Conservation (phyloP, 2,888 invertebrate genomes). For the Leptinotarsa tumamoca region DNA sequence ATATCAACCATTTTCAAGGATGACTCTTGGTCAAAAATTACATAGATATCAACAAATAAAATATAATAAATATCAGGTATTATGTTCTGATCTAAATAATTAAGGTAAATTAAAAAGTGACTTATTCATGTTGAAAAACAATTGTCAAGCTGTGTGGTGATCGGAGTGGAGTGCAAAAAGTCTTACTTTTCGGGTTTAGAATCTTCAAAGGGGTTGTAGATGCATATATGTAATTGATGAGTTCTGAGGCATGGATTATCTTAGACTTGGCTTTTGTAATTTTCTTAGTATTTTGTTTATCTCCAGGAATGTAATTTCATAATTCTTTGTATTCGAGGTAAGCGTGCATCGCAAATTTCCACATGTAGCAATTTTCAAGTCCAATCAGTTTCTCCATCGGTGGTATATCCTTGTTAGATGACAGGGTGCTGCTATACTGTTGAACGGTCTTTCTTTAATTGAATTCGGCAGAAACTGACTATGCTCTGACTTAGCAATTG, state of each 20-base stretch:
- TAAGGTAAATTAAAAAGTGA: too few species aligned
- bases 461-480: too few species aligned
- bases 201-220: constrained; percentile 2
- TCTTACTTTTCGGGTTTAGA: constrained; percentile 26
- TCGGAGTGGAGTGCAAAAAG: constrained; percentile 3
- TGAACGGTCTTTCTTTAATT: too few species aligned
- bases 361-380: background rate
- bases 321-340: background rate
- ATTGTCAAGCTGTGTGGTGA: constrained; percentile 26
- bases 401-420: background rate
- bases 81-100: too few species aligned
- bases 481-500: too few species aligned
- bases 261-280: background rate
- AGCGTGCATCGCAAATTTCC: background rate
- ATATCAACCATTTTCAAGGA: too few species aligned
- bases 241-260: background rate
- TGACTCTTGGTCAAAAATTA: too few species aligned
- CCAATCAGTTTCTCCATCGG: background rate
- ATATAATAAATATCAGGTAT: too few species aligned
- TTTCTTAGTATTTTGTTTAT: background rate
- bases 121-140: background rate
- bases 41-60: too few species aligned
- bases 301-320: background rate
- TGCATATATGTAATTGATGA: background rate
- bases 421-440: background rate